phyloP scores from a whole-genome alignment of 1,140 invertebrate species.

The Lepidostoma basale region DNA sequence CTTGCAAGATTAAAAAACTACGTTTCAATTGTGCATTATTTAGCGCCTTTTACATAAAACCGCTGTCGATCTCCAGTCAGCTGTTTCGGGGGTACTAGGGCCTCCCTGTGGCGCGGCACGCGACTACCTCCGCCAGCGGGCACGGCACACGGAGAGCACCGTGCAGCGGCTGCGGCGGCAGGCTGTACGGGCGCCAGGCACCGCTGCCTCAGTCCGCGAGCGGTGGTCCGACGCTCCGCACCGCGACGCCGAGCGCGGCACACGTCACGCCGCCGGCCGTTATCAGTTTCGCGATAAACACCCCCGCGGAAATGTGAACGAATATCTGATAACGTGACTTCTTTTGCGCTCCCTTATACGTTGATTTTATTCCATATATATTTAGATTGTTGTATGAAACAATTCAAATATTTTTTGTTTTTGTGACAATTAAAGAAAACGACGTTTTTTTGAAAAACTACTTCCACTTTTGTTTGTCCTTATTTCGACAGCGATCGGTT shows the following conservation, averaged over 20 bases:
- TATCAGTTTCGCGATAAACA: background rate
- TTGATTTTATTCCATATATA: no score
- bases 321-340: background rate
- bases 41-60: no score
- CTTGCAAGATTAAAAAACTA: no score
- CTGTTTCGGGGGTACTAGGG: no score
- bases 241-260: background rate
- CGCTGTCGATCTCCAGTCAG: no score
- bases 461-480: no score
- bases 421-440: no score
- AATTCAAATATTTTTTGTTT: no score
- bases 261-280: background rate
- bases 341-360: background rate
- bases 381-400: no score
- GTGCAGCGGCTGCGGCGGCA: background rate
- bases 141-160: background rate
- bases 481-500: no score
- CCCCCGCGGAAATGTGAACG: background rate
- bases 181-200: background rate
- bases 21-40: no score
- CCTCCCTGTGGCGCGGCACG: background rate
- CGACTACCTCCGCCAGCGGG: background rate
- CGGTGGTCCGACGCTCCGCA: background rate
- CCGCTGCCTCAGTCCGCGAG: background rate
- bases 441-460: no score